Evolutionary conservation across 2,113 vertebrate species (phyloP), one percentile per base, ranked within the genome.

Genomic region (Piprites chloris): DNA sequence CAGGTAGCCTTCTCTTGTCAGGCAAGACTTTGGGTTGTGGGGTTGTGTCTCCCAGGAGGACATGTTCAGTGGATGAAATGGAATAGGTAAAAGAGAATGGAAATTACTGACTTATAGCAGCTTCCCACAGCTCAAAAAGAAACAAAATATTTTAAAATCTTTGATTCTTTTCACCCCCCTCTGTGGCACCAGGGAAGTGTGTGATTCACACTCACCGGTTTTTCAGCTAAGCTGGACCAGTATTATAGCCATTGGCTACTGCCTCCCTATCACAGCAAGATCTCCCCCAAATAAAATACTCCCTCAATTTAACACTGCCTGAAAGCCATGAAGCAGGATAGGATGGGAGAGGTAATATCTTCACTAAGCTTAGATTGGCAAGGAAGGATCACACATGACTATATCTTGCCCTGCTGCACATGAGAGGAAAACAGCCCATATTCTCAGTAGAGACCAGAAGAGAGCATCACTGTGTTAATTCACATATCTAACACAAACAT

Each of bases 351-450:
- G 11, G 46, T 42, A 67, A 9, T 24, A 33, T 13, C 41, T 85
- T 58, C 14, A n/a, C 28, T 13, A 44, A 42, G 13, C 28, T 82
- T 33, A 72, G 37, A 24, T 0, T 67, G 33, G 30, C 42, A 26
- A 61, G 33, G 52, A 76, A 77, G 33, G 33, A 61, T 50, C 71
- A 46, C 28, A 61, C 2, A 1, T 9, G 16, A 47, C 32, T 33
- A 11, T 13, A 44, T 28, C 52, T 84, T 39, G 28, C 23, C 19
- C 19, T 59, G 61, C 9, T 30, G 47, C 15, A 37, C 0, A 0
- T 23, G 24, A 35, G 14, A 73, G 30, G 3, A 62, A 20, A 73
- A 9, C 9, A 73, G 28, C 19, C 24, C 9, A 8, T 41, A 6
- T 32, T 49, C 47, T 63, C 32, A 37, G 24, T 15, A 27, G 24